Conservation (phyloP, 1,140 invertebrate species). For the Pseudoatta argentina region DNA sequence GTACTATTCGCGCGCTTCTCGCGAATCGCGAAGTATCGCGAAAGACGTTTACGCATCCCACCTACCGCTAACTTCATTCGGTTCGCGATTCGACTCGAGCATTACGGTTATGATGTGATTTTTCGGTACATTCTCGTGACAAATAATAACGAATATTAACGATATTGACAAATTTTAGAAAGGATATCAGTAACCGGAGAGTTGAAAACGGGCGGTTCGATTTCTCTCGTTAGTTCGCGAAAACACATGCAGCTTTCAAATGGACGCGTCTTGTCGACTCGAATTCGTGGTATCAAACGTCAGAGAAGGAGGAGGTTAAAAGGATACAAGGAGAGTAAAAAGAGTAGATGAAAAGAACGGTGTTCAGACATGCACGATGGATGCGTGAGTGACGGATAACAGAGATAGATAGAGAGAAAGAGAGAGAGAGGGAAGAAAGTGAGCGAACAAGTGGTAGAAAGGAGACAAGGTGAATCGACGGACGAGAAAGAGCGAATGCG, state of each 20-base stretch:
- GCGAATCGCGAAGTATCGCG: not conserved
- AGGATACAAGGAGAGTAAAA: not conserved
- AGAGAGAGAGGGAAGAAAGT: not conserved
- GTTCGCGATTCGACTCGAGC: no score
- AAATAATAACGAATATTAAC: no score
- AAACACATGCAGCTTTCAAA: conserved; percentile 6
- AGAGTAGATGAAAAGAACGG: not conserved
- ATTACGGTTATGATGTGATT: no score
- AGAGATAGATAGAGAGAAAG: not conserved
- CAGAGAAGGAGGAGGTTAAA: not conserved
- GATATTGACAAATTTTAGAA: not conserved
- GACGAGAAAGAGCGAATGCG: not conserved
- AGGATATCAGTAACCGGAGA: not conserved
- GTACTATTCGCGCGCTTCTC: conserved; percentile 24
- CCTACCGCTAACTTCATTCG: not conserved
- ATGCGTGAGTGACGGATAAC: conserved; percentile 21
- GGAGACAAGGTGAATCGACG: not conserved
- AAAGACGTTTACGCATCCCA: no score
- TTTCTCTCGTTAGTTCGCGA: not conserved
- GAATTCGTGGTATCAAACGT: conserved; percentile 19
- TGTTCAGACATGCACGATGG: not conserved
- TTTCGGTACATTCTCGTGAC: not conserved
- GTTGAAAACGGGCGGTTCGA: not conserved
- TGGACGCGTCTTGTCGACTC: not conserved
- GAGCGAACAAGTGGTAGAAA: conserved; percentile 25